phyloP scores from a whole-genome alignment of 2,113 vertebrate species.

The Pagrus major region DNA sequence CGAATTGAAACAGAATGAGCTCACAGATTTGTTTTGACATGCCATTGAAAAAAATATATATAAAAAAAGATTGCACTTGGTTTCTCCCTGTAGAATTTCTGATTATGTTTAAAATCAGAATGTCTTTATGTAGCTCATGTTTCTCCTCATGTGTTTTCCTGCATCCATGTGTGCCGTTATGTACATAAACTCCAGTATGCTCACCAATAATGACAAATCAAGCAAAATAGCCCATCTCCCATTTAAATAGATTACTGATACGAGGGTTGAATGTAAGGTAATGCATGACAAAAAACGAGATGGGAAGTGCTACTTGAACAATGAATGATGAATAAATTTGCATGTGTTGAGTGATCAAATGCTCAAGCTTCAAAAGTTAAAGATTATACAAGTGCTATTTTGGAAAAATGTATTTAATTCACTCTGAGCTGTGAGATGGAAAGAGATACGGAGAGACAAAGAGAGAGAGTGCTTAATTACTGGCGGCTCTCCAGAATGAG shows the following conservation, averaged over 20 bases:
- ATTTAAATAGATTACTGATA: constrained; percentile 19
- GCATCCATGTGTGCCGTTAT: neutral
- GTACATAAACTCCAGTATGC: constrained; percentile 14
- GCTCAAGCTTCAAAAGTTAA: constrained; percentile 55
- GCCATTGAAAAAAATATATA: constrained; percentile 11
- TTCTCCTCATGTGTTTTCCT: constrained; percentile 29
- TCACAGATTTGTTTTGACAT: constrained; percentile 50
- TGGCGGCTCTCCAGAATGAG: constrained; percentile 33
- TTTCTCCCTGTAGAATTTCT: constrained; percentile 34
- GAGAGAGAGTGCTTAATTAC: constrained; percentile 56
- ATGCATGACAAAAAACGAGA: constrained; percentile 20
- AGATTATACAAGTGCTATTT: constrained; percentile 49
- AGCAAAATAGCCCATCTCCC: constrained; percentile 7
- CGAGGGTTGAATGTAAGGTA: constrained; percentile 1
- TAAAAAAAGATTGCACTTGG: constrained; percentile 12
- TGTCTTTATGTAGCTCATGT: constrained; percentile 19
- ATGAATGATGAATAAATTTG: constrained; percentile 67
- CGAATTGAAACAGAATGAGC: constrained; percentile 48
- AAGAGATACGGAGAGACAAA: constrained; percentile 15
- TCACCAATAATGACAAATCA: constrained; percentile 45
- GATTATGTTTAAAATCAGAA: constrained; percentile 43
- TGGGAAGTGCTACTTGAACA: constrained; percentile 43
- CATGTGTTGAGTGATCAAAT: constrained; percentile 71
- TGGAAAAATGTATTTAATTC: constrained; percentile 46
- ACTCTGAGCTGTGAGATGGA: constrained; percentile 11